phyloP scores from a whole-genome alignment of 92 coral and sea anemone genomes.

The Bergia puertoricense region DNA sequence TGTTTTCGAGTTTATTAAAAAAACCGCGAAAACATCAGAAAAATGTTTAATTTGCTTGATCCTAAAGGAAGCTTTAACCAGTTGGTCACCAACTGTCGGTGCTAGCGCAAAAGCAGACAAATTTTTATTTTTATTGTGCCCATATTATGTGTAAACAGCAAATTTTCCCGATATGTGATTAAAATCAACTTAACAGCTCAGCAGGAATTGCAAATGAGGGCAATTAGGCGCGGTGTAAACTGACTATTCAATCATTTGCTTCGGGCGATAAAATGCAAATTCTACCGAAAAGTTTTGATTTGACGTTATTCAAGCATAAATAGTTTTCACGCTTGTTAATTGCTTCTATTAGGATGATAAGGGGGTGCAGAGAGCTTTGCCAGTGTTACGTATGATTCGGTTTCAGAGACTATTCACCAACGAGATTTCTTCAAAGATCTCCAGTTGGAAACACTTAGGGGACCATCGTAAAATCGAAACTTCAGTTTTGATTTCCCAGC shows the following conservation, averaged over 20 bases:
- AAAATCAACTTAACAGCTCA: constrained; percentile 4
- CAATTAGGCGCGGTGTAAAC: neutral
- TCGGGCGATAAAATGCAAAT: constrained; percentile 25
- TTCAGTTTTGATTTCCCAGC: neutral
- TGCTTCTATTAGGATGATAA: constrained; percentile 24
- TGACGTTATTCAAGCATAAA: constrained; percentile 8
- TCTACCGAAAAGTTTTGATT: neutral
- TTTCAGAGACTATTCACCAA: neutral
- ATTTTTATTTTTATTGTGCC: neutral
- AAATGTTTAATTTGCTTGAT: neutral
- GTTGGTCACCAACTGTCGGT: neutral
- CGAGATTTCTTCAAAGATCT: neutral
- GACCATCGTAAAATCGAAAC: neutral
- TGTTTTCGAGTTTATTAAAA: neutral
- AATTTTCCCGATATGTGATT: constrained; percentile 9
- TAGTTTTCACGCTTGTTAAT: constrained; percentile 2
- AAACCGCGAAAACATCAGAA: neutral
- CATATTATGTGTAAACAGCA: neutral
- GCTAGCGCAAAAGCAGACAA: neutral
- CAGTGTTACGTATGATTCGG: neutral
- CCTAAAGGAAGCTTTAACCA: neutral
- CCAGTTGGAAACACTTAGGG: neutral
- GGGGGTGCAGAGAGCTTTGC: constrained; percentile 4
- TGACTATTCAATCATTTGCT: neutral
- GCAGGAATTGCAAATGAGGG: constrained; percentile 22